Percentiles rank a stretch among this genome's conserved stretches.
These are phyloP conservation scores for Autographa gamma DNA, from an alignment of 2,888 invertebrate species.

Conservation along the genomic window DNA sequence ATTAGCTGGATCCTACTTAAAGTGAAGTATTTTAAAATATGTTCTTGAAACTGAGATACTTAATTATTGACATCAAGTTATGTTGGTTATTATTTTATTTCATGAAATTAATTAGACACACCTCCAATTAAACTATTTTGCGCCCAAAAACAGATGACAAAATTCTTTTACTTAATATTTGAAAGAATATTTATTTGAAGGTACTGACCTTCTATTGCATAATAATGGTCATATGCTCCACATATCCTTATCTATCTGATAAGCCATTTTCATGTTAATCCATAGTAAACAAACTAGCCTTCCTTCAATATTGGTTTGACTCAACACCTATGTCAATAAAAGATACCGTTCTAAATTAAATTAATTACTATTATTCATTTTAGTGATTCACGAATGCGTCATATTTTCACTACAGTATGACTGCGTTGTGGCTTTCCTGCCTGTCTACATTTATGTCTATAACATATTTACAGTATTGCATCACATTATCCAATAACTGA, in stretches of 20 bases:
- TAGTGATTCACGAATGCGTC: not conserved
- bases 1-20: too few relatives aligned
- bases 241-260: slow-evolving; percentile 21
- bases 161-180: too few relatives aligned
- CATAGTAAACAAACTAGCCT: slow-evolving; percentile 11
- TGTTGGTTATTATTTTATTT: too few relatives aligned
- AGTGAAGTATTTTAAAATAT: too few relatives aligned
- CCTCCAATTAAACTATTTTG: too few relatives aligned
- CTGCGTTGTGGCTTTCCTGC: not conserved
- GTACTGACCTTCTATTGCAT: slow-evolving; percentile 18
- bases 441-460: too few relatives aligned
- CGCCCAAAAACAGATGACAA: too few relatives aligned
- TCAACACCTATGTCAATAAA: not conserved
- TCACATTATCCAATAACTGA: not conserved
- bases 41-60: too few relatives aligned
- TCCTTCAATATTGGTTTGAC: not conserved
- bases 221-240: slow-evolving; percentile 9
- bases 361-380: not conserved
- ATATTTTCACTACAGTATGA: not conserved
- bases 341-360: not conserved
- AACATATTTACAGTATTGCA: not conserved
- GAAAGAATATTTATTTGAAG: not conserved
- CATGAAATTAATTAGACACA: too few relatives aligned
- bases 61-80: too few relatives aligned
- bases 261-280: slow-evolving; percentile 16